Evolutionary conservation across 2,888 invertebrate species (phyloP), one percentile per base, ranked within the genome.

Genomic region (Bhutanitis thaidina): DNA sequence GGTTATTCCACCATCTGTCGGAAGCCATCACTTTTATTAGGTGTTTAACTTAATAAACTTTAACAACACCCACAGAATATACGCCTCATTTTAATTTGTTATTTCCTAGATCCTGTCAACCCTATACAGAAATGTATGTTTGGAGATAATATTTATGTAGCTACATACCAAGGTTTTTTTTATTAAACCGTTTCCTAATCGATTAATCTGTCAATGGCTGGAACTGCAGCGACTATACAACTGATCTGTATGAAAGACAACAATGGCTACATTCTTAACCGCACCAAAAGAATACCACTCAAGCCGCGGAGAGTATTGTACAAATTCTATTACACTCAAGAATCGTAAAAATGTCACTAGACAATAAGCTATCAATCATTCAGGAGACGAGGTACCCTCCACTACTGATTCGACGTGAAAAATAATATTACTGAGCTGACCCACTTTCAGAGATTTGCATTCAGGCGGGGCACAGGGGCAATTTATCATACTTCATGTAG

Each of bases 401-500:
- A 74, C 74, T 76, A 80, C 76, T 76, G 75, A 75, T 74, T 74
- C 71, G 67, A 76, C 76, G 72, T 77, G 73, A 77, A 82, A 81
- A 83, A 86, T 80, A 82, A 81, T 80, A 77, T 75, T 72, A 69
- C 69, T 65, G 64, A 64, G 64, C 69, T 86, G 87, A 88, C 87
- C 88, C 76, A 86, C 73, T 87, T 88, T 70, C 69, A 71, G 69
- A 78, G 73, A 88, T 89, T 88, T 88, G 86, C 86, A 89, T 87
- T 85, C 85, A 80, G 67, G 67, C 70, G 67, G 66, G 66, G 72
- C 71, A 61, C 69, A 61, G 55, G 55, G 62, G 71, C 78, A 74
- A 87, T 87, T 85, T 85, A 84, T 86, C 85, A 87, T 83, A 74
- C 75, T 80, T 79, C 76, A 71, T 67, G 70, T 65, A 73, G 66